A percentile compares a stretch with the other conserved stretches of the same genome.
phyloP scores from a whole-genome alignment of 2,797 vertebrate genomes.

The Aldrovandia affinis region DNA sequence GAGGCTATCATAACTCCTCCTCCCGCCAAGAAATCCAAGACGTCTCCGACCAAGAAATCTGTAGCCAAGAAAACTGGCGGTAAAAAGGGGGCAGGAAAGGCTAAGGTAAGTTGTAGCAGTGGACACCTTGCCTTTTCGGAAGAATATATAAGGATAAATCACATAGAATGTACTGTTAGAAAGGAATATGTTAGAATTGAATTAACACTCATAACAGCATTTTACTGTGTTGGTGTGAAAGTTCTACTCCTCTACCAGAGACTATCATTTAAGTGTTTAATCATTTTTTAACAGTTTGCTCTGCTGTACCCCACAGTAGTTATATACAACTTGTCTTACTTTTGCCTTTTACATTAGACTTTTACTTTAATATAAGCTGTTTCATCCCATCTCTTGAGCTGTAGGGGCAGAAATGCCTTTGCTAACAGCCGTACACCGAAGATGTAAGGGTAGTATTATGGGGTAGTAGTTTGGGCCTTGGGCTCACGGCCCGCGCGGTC shows the following conservation, averaged over 20 bases:
- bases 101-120: conserved; percentile 75
- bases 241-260: too few relatives aligned
- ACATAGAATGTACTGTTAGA: too few relatives aligned
- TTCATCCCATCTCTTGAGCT: neutral
- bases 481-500: too few relatives aligned
- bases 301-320: too few relatives aligned
- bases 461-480: neutral
- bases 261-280: too few relatives aligned
- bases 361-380: neutral
- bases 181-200: too few relatives aligned
- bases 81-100: conserved; percentile 83
- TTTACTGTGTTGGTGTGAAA: too few relatives aligned
- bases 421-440: neutral
- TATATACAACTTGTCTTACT: too few relatives aligned
- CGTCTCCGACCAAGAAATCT: conserved; percentile 81
- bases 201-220: too few relatives aligned
- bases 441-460: neutral
- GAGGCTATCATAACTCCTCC: conserved; percentile 90
- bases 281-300: too few relatives aligned
- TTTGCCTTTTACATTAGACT: too few relatives aligned
- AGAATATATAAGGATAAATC: too few relatives aligned
- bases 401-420: neutral
- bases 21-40: conserved; percentile 88
- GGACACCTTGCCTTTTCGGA: neutral
- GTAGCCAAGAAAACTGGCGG: conserved; percentile 81